phyloP scores from a whole-genome alignment of 2,888 invertebrate genomes.

The Chrysina gloriosa region DNA sequence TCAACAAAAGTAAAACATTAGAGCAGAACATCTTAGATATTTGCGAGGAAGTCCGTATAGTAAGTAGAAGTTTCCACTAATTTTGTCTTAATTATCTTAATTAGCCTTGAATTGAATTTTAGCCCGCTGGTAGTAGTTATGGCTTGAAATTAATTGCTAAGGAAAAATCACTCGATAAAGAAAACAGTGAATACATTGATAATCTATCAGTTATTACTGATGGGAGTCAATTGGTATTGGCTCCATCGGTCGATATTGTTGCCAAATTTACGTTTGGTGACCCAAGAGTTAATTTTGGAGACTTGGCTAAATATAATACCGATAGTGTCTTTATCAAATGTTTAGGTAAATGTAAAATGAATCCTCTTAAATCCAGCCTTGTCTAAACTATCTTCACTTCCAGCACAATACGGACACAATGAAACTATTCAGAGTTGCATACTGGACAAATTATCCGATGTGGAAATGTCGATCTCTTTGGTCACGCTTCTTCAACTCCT shows the following conservation, averaged over 20 bases:
- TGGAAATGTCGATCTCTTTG: conserved; percentile 51
- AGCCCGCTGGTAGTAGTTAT: conserved; percentile 48
- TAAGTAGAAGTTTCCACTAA: conserved; percentile 37
- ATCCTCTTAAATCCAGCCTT: too few relatives aligned
- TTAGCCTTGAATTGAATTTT: too few relatives aligned
- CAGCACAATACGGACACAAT: conserved; percentile 41
- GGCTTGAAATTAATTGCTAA: conserved; percentile 54
- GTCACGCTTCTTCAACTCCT: conserved; percentile 57
- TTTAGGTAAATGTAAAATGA: conserved; percentile 57
- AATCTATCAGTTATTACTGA: conserved; percentile 54
- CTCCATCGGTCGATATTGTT: conserved; percentile 55
- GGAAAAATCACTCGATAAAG: not conserved
- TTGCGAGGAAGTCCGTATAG: conserved; percentile 46
- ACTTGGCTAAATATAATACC: conserved; percentile 53
- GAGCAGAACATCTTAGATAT: conserved; percentile 46
- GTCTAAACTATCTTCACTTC: not conserved
- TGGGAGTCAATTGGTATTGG: conserved; percentile 58
- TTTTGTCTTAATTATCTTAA: not conserved
- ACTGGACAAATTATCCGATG: conserved; percentile 41
- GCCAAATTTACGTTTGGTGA: conserved; percentile 54
- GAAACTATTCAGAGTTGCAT: conserved; percentile 44
- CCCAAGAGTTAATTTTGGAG: conserved; percentile 49
- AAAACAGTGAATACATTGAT: conserved; percentile 28
- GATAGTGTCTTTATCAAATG: conserved; percentile 59
- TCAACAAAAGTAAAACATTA: conserved; percentile 46